These are phyloP conservation scores for Meloidogyne floridensis DNA, from an alignment of 1,140 invertebrate species.

Conservation along the genomic window DNA sequence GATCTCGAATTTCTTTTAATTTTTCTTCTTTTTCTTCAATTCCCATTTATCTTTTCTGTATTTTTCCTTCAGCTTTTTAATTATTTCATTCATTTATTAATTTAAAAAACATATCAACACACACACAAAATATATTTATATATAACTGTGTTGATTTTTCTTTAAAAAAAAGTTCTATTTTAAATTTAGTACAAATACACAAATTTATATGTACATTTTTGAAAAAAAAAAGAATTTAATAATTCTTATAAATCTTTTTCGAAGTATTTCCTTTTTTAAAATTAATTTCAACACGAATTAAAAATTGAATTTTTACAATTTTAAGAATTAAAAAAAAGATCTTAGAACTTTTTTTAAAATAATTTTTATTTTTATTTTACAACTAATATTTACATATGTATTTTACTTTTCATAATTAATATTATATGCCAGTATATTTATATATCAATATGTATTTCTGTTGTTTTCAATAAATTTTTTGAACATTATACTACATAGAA, in stretches of 20 bases:
- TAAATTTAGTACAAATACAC: no score
- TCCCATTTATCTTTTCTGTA: not conserved
- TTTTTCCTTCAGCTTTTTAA: not conserved
- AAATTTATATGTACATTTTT: no score
- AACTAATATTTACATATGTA: no score
- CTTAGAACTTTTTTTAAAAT: no score
- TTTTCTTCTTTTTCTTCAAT: not conserved
- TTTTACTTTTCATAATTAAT: not conserved
- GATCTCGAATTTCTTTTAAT: not conserved
- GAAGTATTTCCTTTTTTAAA: not conserved
- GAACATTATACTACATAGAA: not conserved
- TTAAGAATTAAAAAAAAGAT: not conserved
- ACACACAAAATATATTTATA: not conserved
- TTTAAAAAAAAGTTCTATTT: not conserved
- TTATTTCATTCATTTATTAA: not conserved
- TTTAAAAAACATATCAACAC: not conserved
- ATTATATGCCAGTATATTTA: not conserved
- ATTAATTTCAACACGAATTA: not conserved
- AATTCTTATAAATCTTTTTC: not conserved
- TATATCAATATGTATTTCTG: not conserved
- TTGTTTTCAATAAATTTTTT: constrained; percentile 7
- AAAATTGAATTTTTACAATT: not conserved
- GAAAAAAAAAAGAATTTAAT: not conserved
- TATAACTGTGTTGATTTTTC: not conserved
- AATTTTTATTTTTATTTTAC: no score